Conservation (phyloP, 2,797 vertebrate species). For the Eupleurogrammus muticus region DNA sequence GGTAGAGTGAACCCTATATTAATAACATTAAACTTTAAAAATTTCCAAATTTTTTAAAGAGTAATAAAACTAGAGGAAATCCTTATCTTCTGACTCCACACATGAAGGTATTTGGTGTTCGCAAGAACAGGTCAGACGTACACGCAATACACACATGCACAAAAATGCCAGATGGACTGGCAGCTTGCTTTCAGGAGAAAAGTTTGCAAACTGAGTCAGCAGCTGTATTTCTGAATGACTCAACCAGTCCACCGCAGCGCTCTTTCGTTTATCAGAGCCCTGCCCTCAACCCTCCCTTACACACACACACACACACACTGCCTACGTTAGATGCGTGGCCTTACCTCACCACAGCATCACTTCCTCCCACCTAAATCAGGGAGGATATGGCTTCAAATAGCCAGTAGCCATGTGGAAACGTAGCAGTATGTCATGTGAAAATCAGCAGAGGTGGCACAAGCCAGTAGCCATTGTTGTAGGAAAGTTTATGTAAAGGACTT, state of each 20-base stretch:
- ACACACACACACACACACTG: constrained; percentile 47
- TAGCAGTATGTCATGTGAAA: background rate
- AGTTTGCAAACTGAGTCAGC: constrained; percentile 78
- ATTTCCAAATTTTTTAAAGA: background rate
- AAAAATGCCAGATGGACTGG: constrained; percentile 37
- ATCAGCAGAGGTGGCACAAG: background rate
- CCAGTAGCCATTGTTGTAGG: background rate
- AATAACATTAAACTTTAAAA: background rate
- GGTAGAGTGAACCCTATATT: background rate
- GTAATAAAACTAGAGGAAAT: constrained; percentile 3
- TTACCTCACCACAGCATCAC: constrained; percentile 68
- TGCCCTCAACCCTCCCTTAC: constrained; percentile 62
- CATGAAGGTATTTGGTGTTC: constrained; percentile 1
- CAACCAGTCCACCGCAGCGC: constrained; percentile 65
- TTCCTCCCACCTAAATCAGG: constrained; percentile 52
- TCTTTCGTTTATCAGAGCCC: constrained; percentile 69
- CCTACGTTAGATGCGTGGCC: constrained; percentile 36
- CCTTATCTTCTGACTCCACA: background rate
- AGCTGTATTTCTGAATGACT: constrained; percentile 74
- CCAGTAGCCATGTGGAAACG: constrained; percentile 16
- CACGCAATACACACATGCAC: constrained; percentile 15
- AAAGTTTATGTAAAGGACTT: background rate
- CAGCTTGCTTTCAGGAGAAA: constrained; percentile 50
- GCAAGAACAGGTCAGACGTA: constrained; percentile 24
- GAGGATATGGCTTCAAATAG: constrained; percentile 25